Evolutionary conservation across 2,888 invertebrate genomes (phyloP).

Genomic region (Actias luna): DNA sequence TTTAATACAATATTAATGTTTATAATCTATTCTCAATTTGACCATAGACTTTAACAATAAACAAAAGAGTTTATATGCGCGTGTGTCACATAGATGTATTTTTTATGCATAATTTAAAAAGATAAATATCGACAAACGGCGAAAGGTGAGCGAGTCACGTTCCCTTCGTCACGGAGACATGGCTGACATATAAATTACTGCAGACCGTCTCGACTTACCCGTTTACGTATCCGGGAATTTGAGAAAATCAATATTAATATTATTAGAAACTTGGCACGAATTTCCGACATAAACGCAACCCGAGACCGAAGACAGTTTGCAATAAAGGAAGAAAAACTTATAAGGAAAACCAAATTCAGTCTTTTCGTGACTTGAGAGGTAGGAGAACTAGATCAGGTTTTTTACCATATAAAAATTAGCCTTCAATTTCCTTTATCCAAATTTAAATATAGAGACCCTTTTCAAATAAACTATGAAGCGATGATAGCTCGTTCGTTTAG

Average conservation of each 20-base stretch:
- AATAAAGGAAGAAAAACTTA: background rate
- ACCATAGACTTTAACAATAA: too few species aligned
- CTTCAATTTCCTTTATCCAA: too few species aligned
- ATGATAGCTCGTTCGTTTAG: too few species aligned
- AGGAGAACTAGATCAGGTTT: background rate
- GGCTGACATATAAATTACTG: constrained; percentile 1
- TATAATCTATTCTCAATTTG: too few species aligned
- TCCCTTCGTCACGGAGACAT: background rate
- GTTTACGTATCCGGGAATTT: background rate
- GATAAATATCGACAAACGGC: background rate
- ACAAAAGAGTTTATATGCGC: too few species aligned
- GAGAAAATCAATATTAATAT: constrained; percentile 11
- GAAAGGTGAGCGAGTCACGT: background rate
- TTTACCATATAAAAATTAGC: too few species aligned
- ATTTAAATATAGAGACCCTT: too few species aligned
- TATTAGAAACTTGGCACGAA: background rate
- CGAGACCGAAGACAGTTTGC: background rate
- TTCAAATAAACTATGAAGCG: too few species aligned
- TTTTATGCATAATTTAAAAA: too few species aligned
- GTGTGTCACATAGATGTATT: too few species aligned
- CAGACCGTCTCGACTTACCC: background rate
- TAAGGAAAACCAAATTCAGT: background rate
- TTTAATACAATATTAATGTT: too few species aligned
- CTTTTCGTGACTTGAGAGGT: background rate
- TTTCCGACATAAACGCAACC: background rate